Base-by-base conservation (phyloP, 1,140 invertebrate genomes). In the Dryas iulia region DNA sequence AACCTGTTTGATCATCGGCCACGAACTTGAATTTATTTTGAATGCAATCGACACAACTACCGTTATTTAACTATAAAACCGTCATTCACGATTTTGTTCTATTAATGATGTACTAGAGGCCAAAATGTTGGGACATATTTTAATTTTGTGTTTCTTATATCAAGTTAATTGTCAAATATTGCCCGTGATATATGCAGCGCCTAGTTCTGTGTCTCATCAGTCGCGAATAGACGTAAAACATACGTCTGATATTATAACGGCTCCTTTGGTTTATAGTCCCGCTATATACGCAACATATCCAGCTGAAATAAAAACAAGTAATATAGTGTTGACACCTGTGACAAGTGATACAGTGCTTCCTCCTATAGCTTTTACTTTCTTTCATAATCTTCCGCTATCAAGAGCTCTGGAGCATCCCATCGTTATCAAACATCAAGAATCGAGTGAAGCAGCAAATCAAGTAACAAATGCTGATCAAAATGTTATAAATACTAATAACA, bases 1-100 rank as follows among this genome's bases (percentile, higher is more conserved):
- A 69, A 78, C 76, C 67, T 56, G 76, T 73, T 64, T 59, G 59
- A 78, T 54, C 74, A 72, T 71, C 77, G 83, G 59, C 83, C 84
- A 72, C 81, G 83, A 90, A 88, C 87, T 88, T 90, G 86, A 87
- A 83, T 78, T 72, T 72, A 74, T 12, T 71, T 66, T 68, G 56
- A 57, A 69, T 69, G 73, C 75, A 76, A 75, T 58, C 78, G 71
- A 70, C 69, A 76, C 24, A 74, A 68, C 68, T 77, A 87, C 87
- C 86, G 87, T 90, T 90, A 90, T 62, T 24, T 61, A 10, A 30
- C 76, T 88, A 90, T 89, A 89, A 80, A 88, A 85, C 71, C 53
- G 68, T 73, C 61, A 74, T 71, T 58, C 86, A 59, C 69, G 81
- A 59, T 10, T 31, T 66, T 52, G 53, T 28, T 56, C 54, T 62